Conservation (phyloP, 1,140 invertebrate genomes). For the Diabrotica undecimpunctata region DNA sequence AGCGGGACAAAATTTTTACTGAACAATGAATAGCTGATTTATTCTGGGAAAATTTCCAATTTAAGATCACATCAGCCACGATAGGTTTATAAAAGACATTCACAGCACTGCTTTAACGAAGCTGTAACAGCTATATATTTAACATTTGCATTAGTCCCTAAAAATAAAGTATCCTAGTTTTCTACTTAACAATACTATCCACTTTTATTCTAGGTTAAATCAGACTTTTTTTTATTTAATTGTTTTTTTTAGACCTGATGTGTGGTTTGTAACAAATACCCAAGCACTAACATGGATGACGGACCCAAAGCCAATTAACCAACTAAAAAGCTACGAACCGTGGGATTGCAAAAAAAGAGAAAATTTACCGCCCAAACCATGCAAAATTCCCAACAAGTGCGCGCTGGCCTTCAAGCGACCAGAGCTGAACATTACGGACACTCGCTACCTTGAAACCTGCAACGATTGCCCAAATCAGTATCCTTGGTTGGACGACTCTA, state of each 20-base stretch:
- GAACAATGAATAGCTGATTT: too few species aligned
- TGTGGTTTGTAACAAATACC: conserved; percentile 87
- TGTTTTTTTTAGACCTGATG: conserved; percentile 65
- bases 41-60: too few species aligned
- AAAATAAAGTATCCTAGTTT: too few species aligned
- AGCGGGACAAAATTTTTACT: too few species aligned
- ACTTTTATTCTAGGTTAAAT: background rate
- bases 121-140: too few species aligned
- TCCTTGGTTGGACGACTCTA: conserved; percentile 82
- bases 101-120: too few species aligned
- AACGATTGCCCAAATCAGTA: conserved; percentile 81
- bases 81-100: too few species aligned
- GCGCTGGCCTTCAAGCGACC: conserved; percentile 74
- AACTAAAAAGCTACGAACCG: conserved; percentile 69
- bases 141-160: too few species aligned
- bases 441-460: conserved; percentile 85
- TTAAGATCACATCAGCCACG: too few species aligned
- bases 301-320: conserved; percentile 70
- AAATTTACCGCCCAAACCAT: conserved; percentile 65
- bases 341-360: conserved; percentile 77
- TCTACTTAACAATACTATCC: too few species aligned
- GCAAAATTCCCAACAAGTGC: conserved; percentile 81
- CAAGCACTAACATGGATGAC: conserved; percentile 89
- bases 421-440: conserved; percentile 71
- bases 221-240: background rate